Percentiles rank a stretch among this genome's conserved stretches.
Conservation (phyloP, 1,140 invertebrate species). For the Leptonema lineaticorne region DNA sequence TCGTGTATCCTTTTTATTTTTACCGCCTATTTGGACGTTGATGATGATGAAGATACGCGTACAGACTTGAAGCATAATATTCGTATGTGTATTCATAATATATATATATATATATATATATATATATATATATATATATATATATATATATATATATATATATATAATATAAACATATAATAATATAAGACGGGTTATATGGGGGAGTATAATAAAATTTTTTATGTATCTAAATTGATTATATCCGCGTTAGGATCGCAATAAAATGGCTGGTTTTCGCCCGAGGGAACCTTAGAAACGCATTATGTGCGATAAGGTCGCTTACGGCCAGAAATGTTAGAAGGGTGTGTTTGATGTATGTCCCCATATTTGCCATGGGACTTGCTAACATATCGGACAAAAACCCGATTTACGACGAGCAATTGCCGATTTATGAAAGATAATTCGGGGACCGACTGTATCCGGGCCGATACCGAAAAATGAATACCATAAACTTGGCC, state of each 20-base stretch:
- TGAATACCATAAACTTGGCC: too few relatives aligned
- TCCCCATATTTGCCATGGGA: conserved; percentile 12
- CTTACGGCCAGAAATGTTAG: background rate
- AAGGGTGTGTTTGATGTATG: conserved; percentile 14
- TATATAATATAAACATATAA: background rate
- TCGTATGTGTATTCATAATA: too few relatives aligned
- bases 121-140: too few relatives aligned
- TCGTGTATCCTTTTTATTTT: too few relatives aligned
- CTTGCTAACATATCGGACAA: conserved; percentile 11
- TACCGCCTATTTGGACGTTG: too few relatives aligned
- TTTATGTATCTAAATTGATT: conserved; percentile 3
- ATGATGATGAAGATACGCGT: too few relatives aligned
- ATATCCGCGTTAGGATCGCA: background rate
- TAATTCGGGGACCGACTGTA: conserved; percentile 16
- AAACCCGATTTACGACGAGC: conserved; percentile 9
- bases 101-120: too few relatives aligned
- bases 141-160: too few relatives aligned
- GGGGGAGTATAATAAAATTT: background rate
- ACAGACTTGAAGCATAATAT: too few relatives aligned
- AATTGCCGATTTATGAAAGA: conserved; percentile 13
- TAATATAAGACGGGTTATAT: too few relatives aligned
- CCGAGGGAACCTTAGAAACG: background rate
- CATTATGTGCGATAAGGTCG: conserved; percentile 12
- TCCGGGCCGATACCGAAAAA: background rate
- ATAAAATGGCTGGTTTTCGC: background rate